These are phyloP conservation scores for Steinernema khuongi DNA, from an alignment of 1,140 invertebrate species.

Conservation along the genomic window DNA sequence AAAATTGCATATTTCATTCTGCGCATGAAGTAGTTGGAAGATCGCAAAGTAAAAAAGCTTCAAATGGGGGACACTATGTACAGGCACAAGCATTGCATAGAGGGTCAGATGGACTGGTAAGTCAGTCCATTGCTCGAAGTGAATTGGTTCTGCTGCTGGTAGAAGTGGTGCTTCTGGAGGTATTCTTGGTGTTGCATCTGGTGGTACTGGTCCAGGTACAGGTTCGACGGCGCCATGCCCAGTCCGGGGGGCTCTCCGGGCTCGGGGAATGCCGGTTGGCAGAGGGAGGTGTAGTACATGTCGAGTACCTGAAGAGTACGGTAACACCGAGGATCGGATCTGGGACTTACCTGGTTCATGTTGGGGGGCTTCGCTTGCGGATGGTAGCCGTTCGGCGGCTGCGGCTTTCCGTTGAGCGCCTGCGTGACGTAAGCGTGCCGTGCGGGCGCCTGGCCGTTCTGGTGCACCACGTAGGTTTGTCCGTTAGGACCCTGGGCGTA, in stretches of 20 bases:
- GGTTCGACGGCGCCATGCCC: not conserved
- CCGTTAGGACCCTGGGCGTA: not conserved
- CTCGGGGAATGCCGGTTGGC: slow-evolving; percentile 3
- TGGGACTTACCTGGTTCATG: not conserved
- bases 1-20: slow-evolving; percentile 5
- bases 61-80: not conserved
- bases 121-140: not conserved
- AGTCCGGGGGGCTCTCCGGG: not conserved
- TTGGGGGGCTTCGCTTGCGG: not conserved
- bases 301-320: not conserved
- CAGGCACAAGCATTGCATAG: slow-evolving; percentile 8
- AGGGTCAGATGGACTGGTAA: not conserved
- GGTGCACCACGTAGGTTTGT: not conserved
- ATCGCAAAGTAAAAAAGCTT: not conserved
- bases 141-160: not conserved
- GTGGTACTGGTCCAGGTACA: not conserved
- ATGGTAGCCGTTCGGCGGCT: not conserved
- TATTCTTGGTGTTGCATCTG: not conserved
- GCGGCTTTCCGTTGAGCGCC: not conserved
- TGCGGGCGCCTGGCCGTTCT: not conserved
- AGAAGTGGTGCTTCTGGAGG: not conserved
- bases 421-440: not conserved
- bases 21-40: not conserved
- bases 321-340: not conserved
- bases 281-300: slow-evolving; percentile 1